Conservation (phyloP, 2,888 invertebrate species). For the Lithophane semibrunnea region DNA sequence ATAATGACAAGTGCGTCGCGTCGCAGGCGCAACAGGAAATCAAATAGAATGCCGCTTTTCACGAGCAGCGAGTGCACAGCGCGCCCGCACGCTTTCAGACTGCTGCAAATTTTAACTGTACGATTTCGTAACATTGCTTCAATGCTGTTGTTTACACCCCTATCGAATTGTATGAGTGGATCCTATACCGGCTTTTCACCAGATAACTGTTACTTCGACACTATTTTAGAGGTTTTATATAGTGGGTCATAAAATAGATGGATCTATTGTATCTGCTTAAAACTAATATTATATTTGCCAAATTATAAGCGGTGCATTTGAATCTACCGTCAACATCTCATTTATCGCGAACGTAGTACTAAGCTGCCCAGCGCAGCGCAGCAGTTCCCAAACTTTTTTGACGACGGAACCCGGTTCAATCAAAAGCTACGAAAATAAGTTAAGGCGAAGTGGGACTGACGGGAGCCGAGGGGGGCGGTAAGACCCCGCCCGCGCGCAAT, state of each 20-base stretch:
- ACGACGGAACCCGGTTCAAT: too few species aligned
- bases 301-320: not conserved
- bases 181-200: conserved; percentile 11
- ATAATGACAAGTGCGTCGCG: conserved; percentile 28
- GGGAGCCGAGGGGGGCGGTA: too few species aligned
- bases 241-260: not conserved
- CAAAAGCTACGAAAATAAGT: too few species aligned
- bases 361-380: too few species aligned
- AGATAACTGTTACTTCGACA: conserved; percentile 8
- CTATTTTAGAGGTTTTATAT: not conserved
- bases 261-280: not conserved
- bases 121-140: conserved; percentile 50
- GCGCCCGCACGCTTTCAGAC: conserved; percentile 61
- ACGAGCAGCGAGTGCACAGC: conserved; percentile 63
- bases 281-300: not conserved
- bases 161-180: conserved; percentile 43
- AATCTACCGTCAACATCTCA: conserved; percentile 7
- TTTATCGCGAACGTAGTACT: not conserved
- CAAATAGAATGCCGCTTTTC: conserved; percentile 61
- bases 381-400: too few species aligned
- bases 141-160: conserved; percentile 43
- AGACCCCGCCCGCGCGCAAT: too few species aligned
- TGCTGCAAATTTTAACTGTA: conserved; percentile 27
- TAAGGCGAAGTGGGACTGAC: too few species aligned
- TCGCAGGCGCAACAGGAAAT: conserved; percentile 57